Percentiles rank a stretch among this genome's conserved stretches.
Conservation (phyloP, 2,888 invertebrate species). For the Hylaea fasciaria region DNA sequence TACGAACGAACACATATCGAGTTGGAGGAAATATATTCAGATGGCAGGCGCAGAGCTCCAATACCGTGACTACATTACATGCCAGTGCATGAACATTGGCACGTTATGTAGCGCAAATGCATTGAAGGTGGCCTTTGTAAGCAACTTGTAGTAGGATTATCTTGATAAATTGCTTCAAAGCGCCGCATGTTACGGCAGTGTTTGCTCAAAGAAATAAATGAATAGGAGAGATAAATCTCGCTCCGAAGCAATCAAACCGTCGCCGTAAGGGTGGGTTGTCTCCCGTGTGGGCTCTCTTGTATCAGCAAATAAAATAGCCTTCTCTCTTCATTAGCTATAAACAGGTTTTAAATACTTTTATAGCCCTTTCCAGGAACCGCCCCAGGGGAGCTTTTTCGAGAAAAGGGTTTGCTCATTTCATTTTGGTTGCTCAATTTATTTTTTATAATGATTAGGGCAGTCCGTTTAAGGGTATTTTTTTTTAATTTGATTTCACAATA, state of each 20-base stretch:
- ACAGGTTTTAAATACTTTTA: constrained; percentile 46
- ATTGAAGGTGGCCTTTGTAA: no score
- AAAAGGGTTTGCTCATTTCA: not conserved
- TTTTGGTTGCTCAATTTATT: not conserved
- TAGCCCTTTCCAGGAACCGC: constrained; percentile 1
- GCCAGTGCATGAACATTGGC: no score
- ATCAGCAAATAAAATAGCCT: constrained; percentile 49
- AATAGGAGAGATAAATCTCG: constrained; percentile 58
- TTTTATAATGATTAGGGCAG: no score
- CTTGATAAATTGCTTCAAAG: constrained; percentile 2
- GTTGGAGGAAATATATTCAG: constrained; percentile 55
- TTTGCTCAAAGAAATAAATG: constrained; percentile 47
- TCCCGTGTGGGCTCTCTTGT: constrained; percentile 61
- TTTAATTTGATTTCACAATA: no score
- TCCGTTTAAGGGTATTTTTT: no score
- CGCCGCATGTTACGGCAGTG: constrained; percentile 1
- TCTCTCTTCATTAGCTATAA: constrained; percentile 52
- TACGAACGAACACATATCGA: constrained; percentile 26
- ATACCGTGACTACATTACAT: constrained; percentile 48
- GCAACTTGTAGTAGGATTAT: not conserved
- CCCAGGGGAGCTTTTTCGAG: constrained; percentile 4
- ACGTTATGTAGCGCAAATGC: no score
- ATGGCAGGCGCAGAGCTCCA: constrained; percentile 58
- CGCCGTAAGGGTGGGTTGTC: constrained; percentile 54
- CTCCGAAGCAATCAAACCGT: constrained; percentile 63